Evolutionary conservation across 1,140 invertebrate genomes (phyloP).

Genomic region (Globodera rostochiensis): DNA sequence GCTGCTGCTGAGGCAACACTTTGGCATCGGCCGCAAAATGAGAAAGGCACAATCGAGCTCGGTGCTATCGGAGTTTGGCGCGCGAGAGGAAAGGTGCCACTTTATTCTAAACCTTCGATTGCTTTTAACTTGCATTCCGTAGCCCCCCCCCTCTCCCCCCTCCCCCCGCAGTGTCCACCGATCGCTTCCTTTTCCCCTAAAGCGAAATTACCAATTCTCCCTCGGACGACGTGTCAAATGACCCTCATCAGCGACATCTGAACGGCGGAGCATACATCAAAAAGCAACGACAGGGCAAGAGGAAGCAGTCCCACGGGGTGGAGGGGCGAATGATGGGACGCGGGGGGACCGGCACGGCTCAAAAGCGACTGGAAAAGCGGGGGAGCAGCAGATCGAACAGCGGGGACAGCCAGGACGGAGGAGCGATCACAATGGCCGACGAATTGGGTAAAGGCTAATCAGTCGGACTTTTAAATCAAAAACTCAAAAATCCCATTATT

Average conservation of each 20-base stretch:
- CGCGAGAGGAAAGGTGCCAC: neutral
- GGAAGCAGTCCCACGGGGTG: neutral
- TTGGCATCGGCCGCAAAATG: neutral
- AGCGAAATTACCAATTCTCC: neutral
- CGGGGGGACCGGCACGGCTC: neutral
- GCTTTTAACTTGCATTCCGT: too few species aligned
- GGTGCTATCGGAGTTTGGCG: neutral
- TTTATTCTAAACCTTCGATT: neutral
- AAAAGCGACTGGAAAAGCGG: neutral
- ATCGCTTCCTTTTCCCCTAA: too few species aligned
- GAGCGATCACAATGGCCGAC: neutral
- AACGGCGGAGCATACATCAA: neutral
- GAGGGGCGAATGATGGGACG: neutral
- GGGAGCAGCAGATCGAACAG: neutral
- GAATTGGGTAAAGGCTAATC: too few species aligned
- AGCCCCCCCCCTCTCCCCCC: too few species aligned
- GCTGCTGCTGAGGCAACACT: neutral
- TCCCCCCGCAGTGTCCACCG: too few species aligned
- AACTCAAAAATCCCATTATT: neutral
- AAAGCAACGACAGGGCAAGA: neutral
- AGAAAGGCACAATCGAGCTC: slow-evolving; percentile 10
- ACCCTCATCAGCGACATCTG: neutral
- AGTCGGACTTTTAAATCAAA: too few species aligned
- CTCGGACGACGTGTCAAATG: neutral
- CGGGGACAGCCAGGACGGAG: neutral